These are phyloP conservation scores for Aphaenogaster ashmeadi DNA, from an alignment of 1,140 invertebrate genomes.

Conservation along the genomic window DNA sequence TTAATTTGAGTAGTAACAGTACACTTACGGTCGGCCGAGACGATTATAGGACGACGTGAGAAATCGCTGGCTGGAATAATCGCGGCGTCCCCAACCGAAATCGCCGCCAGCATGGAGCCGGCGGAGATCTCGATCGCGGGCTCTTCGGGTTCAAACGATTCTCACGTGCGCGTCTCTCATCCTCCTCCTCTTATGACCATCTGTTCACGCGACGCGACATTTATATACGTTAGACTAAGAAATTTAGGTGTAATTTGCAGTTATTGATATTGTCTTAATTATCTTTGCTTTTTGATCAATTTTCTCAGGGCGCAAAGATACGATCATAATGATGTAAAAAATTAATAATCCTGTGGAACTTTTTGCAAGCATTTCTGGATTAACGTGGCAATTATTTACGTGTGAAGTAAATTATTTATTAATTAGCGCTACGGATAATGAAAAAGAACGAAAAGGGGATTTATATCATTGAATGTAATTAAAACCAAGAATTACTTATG, in stretches of 20 bases:
- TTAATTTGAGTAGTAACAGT: constrained; percentile 45
- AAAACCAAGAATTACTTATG: background rate
- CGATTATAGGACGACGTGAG: constrained; percentile 56
- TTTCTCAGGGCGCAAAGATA: background rate
- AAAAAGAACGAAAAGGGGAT: background rate
- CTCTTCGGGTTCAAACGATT: constrained; percentile 76
- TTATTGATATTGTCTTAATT: background rate
- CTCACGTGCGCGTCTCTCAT: constrained; percentile 66
- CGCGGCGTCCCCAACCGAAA: constrained; percentile 43
- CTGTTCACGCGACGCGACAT: background rate
- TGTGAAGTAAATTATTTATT: background rate
- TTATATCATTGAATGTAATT: background rate
- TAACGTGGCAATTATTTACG: background rate
- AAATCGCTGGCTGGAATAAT: constrained; percentile 58
- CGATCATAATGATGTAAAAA: background rate
- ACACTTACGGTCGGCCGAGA: constrained; percentile 4
- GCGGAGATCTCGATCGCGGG: constrained; percentile 46
- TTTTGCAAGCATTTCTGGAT: background rate
- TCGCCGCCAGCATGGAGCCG: constrained; percentile 43
- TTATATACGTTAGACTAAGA: background rate
- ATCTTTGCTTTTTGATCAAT: background rate
- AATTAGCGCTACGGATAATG: background rate
- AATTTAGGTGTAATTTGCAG: constrained; percentile 6
- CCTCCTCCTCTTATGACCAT: constrained; percentile 17
- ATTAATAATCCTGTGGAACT: background rate